These are phyloP conservation scores for Manis javanica DNA, from an alignment of 2,797 vertebrate species.

Conservation along the genomic window DNA sequence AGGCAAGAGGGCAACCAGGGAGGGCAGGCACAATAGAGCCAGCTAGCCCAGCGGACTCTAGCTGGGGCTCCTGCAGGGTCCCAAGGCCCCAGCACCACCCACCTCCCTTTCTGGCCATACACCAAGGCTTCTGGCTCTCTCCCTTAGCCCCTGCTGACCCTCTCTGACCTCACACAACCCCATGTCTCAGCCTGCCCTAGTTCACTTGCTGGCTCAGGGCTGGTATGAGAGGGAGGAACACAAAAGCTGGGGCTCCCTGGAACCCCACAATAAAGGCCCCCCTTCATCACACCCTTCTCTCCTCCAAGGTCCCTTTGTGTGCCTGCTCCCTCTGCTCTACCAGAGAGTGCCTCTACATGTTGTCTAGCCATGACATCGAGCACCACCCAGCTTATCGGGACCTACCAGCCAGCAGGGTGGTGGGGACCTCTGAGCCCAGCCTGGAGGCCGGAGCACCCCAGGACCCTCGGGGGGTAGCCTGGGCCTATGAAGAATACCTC, in stretches of 20 bases:
- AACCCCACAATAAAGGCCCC: neutral
- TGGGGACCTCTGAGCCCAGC: constrained; percentile 8
- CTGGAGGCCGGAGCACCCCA: neutral
- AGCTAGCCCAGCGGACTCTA: neutral
- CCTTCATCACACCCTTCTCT: neutral
- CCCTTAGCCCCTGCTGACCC: neutral
- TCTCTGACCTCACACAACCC: neutral
- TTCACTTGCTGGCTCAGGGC: constrained; percentile 31
- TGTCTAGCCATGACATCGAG: constrained; percentile 85
- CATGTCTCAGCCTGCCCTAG: neutral
- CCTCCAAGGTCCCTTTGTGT: constrained; percentile 81
- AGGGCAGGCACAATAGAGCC: neutral
- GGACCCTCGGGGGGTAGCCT: constrained; percentile 46
- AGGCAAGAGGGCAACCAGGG: neutral
- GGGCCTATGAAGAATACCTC: constrained; percentile 80
- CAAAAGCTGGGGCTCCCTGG: neutral
- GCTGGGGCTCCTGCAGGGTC: neutral
- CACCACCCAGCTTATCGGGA: constrained; percentile 67
- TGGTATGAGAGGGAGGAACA: neutral
- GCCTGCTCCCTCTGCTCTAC: constrained; percentile 84
- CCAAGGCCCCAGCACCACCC: neutral
- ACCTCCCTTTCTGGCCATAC: neutral
- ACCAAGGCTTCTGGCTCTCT: neutral
- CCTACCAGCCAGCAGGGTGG: constrained; percentile 74
- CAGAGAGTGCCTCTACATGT: constrained; percentile 84